Conservation (phyloP, 2,888 invertebrate species). For the Danaus chrysippus region DNA sequence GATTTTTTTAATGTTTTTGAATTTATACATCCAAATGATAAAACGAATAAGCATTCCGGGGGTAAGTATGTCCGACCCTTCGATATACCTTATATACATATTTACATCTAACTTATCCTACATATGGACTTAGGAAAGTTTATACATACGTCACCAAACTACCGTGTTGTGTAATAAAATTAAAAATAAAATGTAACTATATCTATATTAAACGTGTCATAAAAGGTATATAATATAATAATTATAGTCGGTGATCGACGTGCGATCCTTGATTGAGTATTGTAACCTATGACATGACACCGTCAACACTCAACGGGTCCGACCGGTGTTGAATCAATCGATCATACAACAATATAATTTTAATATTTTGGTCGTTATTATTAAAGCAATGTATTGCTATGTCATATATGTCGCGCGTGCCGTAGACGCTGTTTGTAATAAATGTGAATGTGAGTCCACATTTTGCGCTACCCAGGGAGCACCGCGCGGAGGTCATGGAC, state of each 20-base stretch:
- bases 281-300: neutral
- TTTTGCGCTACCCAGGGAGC: constrained; percentile 77
- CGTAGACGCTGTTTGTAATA: constrained; percentile 42
- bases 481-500: constrained; percentile 78
- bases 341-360: neutral
- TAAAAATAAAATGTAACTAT: neutral
- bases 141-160: constrained; percentile 36
- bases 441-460: constrained; percentile 68
- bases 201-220: constrained; percentile 18
- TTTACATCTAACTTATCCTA: constrained; percentile 56
- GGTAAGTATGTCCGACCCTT: constrained; percentile 49
- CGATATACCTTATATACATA: constrained; percentile 53
- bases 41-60: constrained; percentile 55
- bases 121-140: constrained; percentile 50
- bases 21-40: constrained; percentile 63
- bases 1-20: constrained; percentile 36
- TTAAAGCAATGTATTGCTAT: constrained; percentile 11
- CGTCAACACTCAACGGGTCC: too few relatives aligned
- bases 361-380: neutral
- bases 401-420: constrained; percentile 31
- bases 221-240: neutral
- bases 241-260: neutral
- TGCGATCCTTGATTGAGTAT: constrained; percentile 1
- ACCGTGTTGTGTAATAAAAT: neutral
- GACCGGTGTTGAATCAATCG: too few relatives aligned